A percentile compares a stretch with the other conserved stretches of the same genome.
Evolutionary conservation across 2,797 vertebrate genomes (phyloP).

Genomic region (Pristis pectinata): DNA sequence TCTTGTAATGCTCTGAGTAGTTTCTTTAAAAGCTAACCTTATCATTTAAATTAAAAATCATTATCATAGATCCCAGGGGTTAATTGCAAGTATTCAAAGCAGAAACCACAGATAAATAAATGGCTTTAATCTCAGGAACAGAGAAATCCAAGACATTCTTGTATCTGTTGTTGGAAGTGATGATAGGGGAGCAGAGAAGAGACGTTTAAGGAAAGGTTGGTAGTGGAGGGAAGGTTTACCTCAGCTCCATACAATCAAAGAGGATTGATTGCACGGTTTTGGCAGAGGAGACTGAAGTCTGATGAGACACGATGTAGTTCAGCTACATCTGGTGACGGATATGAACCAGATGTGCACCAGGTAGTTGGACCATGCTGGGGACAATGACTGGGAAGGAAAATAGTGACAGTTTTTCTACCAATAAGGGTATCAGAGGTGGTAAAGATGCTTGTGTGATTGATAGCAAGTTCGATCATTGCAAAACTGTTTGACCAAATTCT

Average conservation of each 20-base stretch:
- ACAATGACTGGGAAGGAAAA: background rate
- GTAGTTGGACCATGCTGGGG: background rate
- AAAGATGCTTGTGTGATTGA: background rate
- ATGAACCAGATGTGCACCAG: background rate
- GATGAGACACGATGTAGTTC: background rate
- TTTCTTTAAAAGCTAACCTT: background rate
- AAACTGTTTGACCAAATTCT: background rate
- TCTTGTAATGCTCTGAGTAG: background rate
- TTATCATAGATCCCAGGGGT: background rate
- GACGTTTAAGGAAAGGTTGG: background rate
- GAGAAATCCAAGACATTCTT: background rate
- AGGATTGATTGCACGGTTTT: background rate
- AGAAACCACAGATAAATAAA: background rate
- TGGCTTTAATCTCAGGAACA: background rate
- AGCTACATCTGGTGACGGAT: background rate
- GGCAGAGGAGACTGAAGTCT: background rate
- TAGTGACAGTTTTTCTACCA: background rate
- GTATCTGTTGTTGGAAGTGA: background rate
- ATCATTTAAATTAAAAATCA: conserved; percentile 1
- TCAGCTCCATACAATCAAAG: background rate
- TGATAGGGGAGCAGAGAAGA: background rate
- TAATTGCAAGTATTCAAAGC: background rate
- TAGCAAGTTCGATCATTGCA: background rate
- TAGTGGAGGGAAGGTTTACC: background rate
- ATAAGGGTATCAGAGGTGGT: background rate